Conservation (phyloP, 1,140 invertebrate species). For the Eulimnadia texana region DNA sequence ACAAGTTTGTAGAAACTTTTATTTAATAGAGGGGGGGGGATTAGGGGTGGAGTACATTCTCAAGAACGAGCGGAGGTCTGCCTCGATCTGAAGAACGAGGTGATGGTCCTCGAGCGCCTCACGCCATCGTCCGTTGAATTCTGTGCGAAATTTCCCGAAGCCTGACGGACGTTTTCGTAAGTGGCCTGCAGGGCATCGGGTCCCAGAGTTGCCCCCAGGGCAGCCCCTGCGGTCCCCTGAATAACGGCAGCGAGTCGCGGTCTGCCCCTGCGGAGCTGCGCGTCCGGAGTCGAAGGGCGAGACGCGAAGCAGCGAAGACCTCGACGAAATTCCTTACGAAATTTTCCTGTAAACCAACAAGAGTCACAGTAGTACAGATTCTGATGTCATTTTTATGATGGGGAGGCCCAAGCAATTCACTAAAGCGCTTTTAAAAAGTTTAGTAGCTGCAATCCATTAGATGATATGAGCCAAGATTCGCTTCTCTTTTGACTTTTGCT, state of each 20-base stretch:
- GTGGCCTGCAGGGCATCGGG: neutral
- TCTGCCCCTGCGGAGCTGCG: neutral
- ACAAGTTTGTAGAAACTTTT: neutral
- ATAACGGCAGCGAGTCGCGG: neutral
- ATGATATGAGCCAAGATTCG: too few species aligned
- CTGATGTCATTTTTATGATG: neutral
- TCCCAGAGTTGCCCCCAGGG: neutral
- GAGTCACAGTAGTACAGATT: constrained; percentile 7
- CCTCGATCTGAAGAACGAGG: neutral
- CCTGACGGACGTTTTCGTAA: neutral
- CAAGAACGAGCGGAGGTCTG: neutral
- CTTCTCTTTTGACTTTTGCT: neutral
- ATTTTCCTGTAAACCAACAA: constrained; percentile 39
- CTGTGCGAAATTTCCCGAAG: neutral
- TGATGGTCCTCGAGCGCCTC: neutral
- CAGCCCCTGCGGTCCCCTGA: neutral
- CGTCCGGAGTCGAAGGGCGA: constrained; percentile 15
- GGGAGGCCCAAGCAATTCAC: too few species aligned
- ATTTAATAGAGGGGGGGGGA: neutral
- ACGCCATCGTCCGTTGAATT: neutral
- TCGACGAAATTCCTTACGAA: constrained; percentile 44
- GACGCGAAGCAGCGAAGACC: constrained; percentile 43
- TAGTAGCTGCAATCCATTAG: too few species aligned
- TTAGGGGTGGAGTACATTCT: neutral
- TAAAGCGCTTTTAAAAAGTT: too few species aligned